Conservation (phyloP, 2,797 vertebrate genomes). For the Semaprochilodus insignis region DNA sequence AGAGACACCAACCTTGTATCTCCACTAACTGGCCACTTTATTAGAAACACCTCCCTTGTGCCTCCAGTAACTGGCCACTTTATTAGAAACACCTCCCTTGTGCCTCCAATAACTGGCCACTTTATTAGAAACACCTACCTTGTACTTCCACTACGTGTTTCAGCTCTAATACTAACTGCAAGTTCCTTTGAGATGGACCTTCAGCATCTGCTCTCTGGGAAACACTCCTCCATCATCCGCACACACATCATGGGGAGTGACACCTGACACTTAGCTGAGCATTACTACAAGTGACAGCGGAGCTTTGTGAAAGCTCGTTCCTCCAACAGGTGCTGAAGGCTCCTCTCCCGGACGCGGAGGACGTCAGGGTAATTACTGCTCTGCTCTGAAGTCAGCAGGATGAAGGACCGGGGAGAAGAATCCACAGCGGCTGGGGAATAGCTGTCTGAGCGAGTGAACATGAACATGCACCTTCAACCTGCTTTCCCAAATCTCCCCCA, state of each 20-base stretch:
- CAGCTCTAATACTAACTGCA: neutral
- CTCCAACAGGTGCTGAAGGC: constrained; percentile 42
- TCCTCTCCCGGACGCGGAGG: constrained; percentile 22
- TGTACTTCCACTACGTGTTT: no score
- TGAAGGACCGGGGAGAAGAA: constrained; percentile 23
- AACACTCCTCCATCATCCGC: constrained; percentile 2
- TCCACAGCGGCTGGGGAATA: constrained; percentile 16
- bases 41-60: no score
- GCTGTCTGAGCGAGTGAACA: constrained; percentile 7
- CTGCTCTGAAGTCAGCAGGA: constrained; percentile 18
- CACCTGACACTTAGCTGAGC: constrained; percentile 21
- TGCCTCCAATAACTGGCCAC: no score
- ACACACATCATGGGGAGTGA: constrained; percentile 10
- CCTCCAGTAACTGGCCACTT: no score
- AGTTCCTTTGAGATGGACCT: neutral
- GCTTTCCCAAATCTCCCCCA: neutral
- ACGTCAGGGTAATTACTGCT: constrained; percentile 33
- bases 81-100: no score
- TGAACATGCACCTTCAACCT: constrained; percentile 20
- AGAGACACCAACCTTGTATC: no score
- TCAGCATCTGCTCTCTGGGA: neutral
- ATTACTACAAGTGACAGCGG: constrained; percentile 27
- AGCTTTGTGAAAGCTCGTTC: constrained; percentile 14
- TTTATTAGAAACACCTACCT: no score
- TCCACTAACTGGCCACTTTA: no score